Base-by-base conservation (phyloP, 2,797 vertebrate species). In the Scyliorhinus canicula region DNA sequence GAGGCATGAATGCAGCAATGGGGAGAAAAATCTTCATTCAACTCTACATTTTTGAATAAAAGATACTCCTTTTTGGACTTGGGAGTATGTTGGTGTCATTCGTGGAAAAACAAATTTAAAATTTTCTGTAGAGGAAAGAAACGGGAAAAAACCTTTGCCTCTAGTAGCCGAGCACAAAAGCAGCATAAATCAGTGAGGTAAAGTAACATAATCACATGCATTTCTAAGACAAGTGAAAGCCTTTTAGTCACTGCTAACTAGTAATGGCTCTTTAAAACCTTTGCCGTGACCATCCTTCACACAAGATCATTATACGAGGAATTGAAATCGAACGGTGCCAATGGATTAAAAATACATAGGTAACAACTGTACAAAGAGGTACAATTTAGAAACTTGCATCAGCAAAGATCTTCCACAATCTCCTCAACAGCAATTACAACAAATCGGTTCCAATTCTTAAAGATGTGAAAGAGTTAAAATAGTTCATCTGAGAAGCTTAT, bases 141-240 rank as follows among this genome's bases (percentile, higher is more conserved):
- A 14, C 44, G 28, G n/a, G 74, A 71, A n/a, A 93, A 67, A n/a
- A 5, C 21, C 19, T 40, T 93, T 93, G 21, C 63, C 63, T 93
- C 91, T 14, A 24, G 47, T 52, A 71, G 31, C 74, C 16, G 0
- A 35, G 28, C 67, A 91, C 88, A 71, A 16, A 44, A 69, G 44
- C 93, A 94, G 93, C 67, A 74, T n/a, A 52, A 19, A 55, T 52
- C 63, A 94, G 47, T 50, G 44, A 71, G 93, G 65, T 94, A 35
- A 94, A 74, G 67, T n/a, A 94, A 5, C 3, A 4, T 11, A n/a
- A 69, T 52, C 31, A 94, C 47, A 5, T 47, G 24, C 14, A 50
- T 67, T 63, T 31, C 28, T 94, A 24, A 74, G 93, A 50, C 47
- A 94, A 69, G 63, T 67, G 47, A 71, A 94, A 94, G 47, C 67